Conservation (phyloP, 2,113 vertebrate genomes). For the Tyrannus savana region DNA sequence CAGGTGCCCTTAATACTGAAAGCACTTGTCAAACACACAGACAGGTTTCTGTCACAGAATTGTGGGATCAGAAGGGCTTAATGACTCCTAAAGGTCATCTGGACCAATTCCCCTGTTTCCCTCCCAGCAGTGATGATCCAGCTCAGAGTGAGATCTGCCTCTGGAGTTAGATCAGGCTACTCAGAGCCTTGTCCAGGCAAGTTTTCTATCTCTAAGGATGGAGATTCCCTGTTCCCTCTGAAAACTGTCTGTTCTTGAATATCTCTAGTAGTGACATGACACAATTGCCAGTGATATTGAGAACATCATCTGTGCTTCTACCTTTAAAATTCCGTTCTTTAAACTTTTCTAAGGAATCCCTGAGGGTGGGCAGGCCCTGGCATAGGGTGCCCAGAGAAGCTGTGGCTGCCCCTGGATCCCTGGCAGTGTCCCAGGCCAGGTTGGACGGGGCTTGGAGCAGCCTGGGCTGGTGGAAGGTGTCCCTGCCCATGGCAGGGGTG, state of each 20-base stretch:
- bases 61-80: background rate
- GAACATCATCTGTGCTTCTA: background rate
- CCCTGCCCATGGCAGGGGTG: no score
- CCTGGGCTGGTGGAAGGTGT: no score
- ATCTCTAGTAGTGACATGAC: background rate
- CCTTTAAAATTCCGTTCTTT: background rate
- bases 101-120: background rate
- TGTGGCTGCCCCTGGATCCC: no score
- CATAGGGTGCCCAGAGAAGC: no score
- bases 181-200: background rate
- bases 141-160: background rate
- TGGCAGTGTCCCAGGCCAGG: no score
- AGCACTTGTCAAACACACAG: background rate
- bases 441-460: no score
- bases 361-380: background rate
- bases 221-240: background rate
- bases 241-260: background rate
- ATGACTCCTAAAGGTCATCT: background rate
- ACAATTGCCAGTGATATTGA: background rate
- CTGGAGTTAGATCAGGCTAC: background rate
- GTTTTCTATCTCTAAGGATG: background rate
- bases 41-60: background rate
- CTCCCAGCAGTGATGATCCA: background rate
- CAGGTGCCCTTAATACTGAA: background rate
- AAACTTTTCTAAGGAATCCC: background rate